Conservation (phyloP, 1,140 invertebrate genomes). For the Trachymyrmex septentrionalis region DNA sequence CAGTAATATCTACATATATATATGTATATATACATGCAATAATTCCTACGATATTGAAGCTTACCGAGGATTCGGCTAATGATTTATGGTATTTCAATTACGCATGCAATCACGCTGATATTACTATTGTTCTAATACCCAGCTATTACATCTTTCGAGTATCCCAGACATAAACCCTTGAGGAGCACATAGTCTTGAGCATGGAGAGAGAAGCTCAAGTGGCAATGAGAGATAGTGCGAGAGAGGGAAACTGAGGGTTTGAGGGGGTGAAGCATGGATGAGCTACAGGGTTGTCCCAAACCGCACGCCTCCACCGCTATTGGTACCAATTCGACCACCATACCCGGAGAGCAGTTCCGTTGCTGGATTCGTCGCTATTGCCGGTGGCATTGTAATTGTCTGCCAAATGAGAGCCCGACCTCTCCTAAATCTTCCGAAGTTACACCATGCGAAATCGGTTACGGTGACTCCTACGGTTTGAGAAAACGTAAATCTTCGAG, state of each 20-base stretch:
- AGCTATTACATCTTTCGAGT: constrained; percentile 26
- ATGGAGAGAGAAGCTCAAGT: constrained; percentile 6
- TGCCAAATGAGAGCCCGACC: constrained; percentile 80
- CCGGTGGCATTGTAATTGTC: constrained; percentile 81
- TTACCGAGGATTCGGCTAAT: constrained; percentile 67
- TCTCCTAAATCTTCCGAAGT: constrained; percentile 78
- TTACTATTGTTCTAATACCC: constrained; percentile 62
- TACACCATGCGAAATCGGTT: constrained; percentile 64
- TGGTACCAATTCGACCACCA: constrained; percentile 73
- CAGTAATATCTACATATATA: constrained; percentile 35
- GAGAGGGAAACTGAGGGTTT: not conserved
- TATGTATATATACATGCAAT: constrained; percentile 66
- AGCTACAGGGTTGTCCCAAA: constrained; percentile 70
- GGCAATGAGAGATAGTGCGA: constrained; percentile 6
- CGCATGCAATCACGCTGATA: constrained; percentile 73
- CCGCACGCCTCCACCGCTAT: constrained; percentile 71
- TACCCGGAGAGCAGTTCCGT: constrained; percentile 71
- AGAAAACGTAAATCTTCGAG: constrained; percentile 37
- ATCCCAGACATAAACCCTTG: constrained; percentile 58
- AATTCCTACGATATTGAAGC: constrained; percentile 74
- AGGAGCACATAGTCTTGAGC: constrained; percentile 40
- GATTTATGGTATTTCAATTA: constrained; percentile 80
- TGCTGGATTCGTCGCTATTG: constrained; percentile 75
- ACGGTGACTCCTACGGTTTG: constrained; percentile 57
- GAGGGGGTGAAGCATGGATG: constrained; percentile 17